Base-by-base conservation (phyloP, 2,113 vertebrate genomes). In the Hypomesus transpacificus region DNA sequence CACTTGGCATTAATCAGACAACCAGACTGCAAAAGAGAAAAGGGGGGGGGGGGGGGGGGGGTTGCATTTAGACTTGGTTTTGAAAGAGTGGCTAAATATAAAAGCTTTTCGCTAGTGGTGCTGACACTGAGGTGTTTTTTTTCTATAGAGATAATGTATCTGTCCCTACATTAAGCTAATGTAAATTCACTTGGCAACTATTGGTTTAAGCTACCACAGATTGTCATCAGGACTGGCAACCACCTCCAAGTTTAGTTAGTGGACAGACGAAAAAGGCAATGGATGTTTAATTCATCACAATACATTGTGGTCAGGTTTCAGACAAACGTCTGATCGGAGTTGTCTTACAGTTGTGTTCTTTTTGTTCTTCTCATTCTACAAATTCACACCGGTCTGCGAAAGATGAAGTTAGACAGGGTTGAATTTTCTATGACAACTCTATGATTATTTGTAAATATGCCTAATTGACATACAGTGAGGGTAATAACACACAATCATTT, bases 51-150 rank as follows among this genome's bases (percentile, higher is more conserved):
- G 34, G 34, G 39, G 9, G 5, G 39, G 9, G 39, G 7, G 39
- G 9, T 9, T 46, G 39, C 7, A 46, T 46, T 46, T 46, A 46
- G n/a, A 58, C 17, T 69, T 68, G 39, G 24, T 26, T 74, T 68
- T 67, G 70, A 7, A 66, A 64, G 51, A 59, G 39, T 14, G 66
- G 74, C 81, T 75, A 75, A 82, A 59, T 66, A 80, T 80, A 75
- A 75, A 74, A 64, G 58, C 70, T 22, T 51, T 70, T 65, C 75
- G 71, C 63, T 77, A 79, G 14, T 39, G 24, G 18, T 4, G 20
- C 63, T 39, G 75, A 24, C 31, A 18, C 14, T 3, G 24, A 14
- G 16, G 50, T 54, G 67, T 60, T 3, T 5, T 73, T 73, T 73
- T 66, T 9, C 39, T 14, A 66, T 4, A 46, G 14, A 65, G 67